Evolutionary conservation across 1,140 invertebrate species (phyloP).

Genomic region (Leptinotarsa defecta): DNA sequence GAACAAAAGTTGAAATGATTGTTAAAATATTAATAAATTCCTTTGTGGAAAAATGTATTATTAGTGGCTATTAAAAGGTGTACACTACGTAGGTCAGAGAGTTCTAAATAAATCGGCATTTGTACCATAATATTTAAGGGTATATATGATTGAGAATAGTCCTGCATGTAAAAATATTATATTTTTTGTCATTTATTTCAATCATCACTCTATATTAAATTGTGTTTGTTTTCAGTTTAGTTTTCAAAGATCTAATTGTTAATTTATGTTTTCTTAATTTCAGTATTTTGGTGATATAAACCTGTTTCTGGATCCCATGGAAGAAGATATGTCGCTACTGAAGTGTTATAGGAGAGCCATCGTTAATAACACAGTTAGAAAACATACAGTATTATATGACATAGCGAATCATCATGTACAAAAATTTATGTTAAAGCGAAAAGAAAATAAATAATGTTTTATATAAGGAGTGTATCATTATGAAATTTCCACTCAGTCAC

Average conservation of each 20-base stretch:
- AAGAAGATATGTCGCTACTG: slow-evolving; percentile 69
- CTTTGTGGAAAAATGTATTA: too few species aligned
- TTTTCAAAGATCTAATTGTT: too few species aligned
- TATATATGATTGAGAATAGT: too few species aligned
- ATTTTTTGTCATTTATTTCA: too few species aligned
- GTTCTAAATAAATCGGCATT: too few species aligned
- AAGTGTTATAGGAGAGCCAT: slow-evolving; percentile 68
- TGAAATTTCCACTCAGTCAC: neutral
- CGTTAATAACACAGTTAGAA: slow-evolving; percentile 60
- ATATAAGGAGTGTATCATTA: neutral
- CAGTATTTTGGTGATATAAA: slow-evolving; percentile 59
- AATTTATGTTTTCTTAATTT: slow-evolving; percentile 29
- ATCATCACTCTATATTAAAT: too few species aligned
- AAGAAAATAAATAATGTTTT: slow-evolving; percentile 16
- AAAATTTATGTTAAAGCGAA: slow-evolving; percentile 28
- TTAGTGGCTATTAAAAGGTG: too few species aligned
- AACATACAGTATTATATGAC: slow-evolving; percentile 63
- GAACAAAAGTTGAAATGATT: neutral
- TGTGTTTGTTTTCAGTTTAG: too few species aligned
- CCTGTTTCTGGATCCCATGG: slow-evolving; percentile 70
- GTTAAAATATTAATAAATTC: too few species aligned
- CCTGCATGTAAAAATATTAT: too few species aligned
- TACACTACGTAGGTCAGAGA: too few species aligned
- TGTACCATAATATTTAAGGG: too few species aligned
- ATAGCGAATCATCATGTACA: slow-evolving; percentile 68